A percentile compares a stretch with the other conserved stretches of the same genome.
Evolutionary conservation across 2,888 invertebrate genomes (phyloP).

Genomic region (Papilio protenor): DNA sequence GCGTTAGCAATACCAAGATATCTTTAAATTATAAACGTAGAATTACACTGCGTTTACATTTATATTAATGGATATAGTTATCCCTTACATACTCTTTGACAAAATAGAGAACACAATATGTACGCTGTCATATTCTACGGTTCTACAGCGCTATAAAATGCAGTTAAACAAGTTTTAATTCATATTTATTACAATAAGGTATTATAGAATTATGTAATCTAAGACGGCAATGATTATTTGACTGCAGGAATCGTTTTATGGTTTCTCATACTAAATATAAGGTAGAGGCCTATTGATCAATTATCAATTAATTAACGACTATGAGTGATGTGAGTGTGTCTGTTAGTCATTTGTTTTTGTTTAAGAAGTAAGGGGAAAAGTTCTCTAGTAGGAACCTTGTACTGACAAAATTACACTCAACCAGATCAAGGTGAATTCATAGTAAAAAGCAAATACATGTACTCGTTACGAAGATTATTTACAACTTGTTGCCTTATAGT

Average conservation of each 20-base stretch:
- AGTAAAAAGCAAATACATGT: background rate
- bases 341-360: background rate
- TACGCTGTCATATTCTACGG: background rate
- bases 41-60: no score
- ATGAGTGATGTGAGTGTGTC: background rate
- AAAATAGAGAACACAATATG: no score
- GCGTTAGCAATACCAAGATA: background rate
- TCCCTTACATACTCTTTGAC: no score
- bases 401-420: background rate
- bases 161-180: background rate
- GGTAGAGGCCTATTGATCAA: no score
- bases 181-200: background rate
- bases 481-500: conserved; percentile 6
- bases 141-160: background rate
- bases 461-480: background rate
- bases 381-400: background rate
- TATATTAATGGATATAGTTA: no score
- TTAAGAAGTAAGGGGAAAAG: background rate
- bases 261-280: no score
- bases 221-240: background rate
- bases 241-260: background rate
- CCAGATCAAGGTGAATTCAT: conserved; percentile 8
- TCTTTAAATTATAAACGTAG: no score
- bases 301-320: no score
- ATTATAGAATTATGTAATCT: background rate